These are phyloP conservation scores for Apolygus lucorum DNA, from an alignment of 1,140 invertebrate genomes.

Conservation along the genomic window DNA sequence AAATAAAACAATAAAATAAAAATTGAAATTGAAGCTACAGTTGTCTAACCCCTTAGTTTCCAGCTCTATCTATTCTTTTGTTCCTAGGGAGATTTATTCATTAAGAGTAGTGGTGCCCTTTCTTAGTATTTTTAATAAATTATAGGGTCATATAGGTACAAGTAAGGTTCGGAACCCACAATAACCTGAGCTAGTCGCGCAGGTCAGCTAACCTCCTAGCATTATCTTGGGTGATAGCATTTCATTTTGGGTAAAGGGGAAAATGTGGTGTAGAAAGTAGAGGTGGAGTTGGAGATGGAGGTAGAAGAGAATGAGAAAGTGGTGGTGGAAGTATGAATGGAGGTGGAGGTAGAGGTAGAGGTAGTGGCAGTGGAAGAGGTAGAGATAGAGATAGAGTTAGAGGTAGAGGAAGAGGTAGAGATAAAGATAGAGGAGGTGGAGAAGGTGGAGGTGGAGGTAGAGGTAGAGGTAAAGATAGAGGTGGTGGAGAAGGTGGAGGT, in stretches of 20 bases:
- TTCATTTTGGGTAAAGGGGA: too few species aligned
- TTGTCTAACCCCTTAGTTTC: too few species aligned
- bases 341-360: background rate
- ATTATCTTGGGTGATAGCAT: too few species aligned
- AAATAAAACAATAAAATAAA: background rate
- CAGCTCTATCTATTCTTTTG: too few species aligned
- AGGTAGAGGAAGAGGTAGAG: slow-evolving; percentile 4
- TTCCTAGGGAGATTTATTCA: too few species aligned
- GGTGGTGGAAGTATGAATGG: background rate
- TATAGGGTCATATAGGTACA: too few species aligned
- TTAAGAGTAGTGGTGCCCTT: too few species aligned
- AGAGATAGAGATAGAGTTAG: background rate
- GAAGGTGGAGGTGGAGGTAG: slow-evolving; percentile 8
- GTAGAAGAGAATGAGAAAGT: background rate
- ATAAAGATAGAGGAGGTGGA: slow-evolving; percentile 4
- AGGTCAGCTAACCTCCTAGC: too few species aligned
- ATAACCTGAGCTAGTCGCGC: too few species aligned
- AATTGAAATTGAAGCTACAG: background rate
- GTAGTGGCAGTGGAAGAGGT: background rate
- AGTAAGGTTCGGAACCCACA: too few species aligned
- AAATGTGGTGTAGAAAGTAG: background rate
- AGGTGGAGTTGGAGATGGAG: background rate
- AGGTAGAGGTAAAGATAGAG: slow-evolving; percentile 14
- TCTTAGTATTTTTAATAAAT: too few species aligned
- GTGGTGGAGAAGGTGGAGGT: slow-evolving; percentile 7